Evolutionary conservation across 2,888 invertebrate genomes (phyloP).

Genomic region (Chloroclysta siterata): DNA sequence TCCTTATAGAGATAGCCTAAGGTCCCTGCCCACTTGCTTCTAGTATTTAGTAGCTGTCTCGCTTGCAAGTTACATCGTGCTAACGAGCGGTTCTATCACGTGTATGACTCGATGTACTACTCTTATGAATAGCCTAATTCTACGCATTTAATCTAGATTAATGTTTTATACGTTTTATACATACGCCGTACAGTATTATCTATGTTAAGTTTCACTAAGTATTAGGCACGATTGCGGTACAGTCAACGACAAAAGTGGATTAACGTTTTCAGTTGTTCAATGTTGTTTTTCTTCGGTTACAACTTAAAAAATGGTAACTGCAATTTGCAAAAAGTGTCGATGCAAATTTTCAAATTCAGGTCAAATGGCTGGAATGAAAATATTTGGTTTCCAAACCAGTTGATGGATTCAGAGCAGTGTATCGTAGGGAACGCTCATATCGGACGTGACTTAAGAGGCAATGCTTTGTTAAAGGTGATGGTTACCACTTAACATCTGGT

Average conservation of each 20-base stretch:
- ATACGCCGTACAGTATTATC: conserved; percentile 76
- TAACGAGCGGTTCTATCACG: conserved; percentile 56
- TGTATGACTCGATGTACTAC: conserved; percentile 69
- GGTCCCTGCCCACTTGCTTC: conserved; percentile 63
- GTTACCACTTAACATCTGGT: no score
- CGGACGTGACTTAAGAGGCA: no score
- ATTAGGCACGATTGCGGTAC: conserved; percentile 50
- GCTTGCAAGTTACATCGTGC: conserved; percentile 63
- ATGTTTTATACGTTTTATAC: conserved; percentile 75
- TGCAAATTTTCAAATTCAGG: no score
- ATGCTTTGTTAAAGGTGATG: no score
- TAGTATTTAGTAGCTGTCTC: conserved; percentile 73
- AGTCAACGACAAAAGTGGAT: not conserved
- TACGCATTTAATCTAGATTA: conserved; percentile 81
- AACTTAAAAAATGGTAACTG: no score
- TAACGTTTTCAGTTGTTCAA: not conserved
- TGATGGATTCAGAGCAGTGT: no score
- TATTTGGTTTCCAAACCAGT: no score
- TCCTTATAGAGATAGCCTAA: not conserved
- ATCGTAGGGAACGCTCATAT: no score
- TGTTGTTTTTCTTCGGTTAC: no score
- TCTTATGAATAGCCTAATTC: conserved; percentile 82
- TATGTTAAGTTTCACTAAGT: conserved; percentile 62
- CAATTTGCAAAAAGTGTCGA: no score
- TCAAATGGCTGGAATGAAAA: no score